Percentiles rank a stretch among this genome's conserved stretches.
Conservation (phyloP, 2,113 vertebrate genomes). For the Phylloscopus trochiloides region DNA sequence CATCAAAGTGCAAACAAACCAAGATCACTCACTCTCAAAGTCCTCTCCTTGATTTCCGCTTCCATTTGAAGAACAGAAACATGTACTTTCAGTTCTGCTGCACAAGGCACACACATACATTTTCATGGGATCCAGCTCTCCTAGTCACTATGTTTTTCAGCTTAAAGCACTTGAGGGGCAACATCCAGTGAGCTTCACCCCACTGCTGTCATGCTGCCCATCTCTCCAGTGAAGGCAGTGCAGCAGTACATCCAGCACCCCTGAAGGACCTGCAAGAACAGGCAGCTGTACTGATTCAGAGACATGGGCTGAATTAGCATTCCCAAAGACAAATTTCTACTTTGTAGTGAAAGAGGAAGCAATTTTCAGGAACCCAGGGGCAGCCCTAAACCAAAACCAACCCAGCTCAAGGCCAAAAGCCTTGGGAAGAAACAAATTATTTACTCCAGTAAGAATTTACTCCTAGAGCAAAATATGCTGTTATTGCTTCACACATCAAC, state of each 20-base stretch:
- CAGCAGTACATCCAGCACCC: accelerated
- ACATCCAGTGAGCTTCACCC: background rate
- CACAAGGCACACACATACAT: background rate
- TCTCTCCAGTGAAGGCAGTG: background rate
- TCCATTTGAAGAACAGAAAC: background rate
- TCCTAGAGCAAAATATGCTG: background rate
- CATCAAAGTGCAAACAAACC: background rate
- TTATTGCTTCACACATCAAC: background rate
- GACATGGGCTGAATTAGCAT: background rate
- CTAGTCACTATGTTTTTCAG: background rate
- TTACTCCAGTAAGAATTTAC: background rate
- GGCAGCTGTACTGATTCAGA: background rate
- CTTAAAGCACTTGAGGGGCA: background rate
- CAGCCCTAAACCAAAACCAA: background rate
- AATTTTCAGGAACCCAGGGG: background rate
- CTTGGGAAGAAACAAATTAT: background rate
- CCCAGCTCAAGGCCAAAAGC: background rate
- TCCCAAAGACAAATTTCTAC: background rate
- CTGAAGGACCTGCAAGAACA: background rate
- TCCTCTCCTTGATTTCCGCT: background rate
- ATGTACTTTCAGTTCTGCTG: background rate
- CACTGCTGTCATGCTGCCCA: accelerated
- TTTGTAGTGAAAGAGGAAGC: background rate
- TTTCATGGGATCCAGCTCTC: background rate
- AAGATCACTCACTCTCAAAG: background rate